Percentiles rank a stretch among this genome's conserved stretches.
These are phyloP conservation scores for Fregata magnificens DNA, from an alignment of 2,113 vertebrate genomes.

Conservation along the genomic window DNA sequence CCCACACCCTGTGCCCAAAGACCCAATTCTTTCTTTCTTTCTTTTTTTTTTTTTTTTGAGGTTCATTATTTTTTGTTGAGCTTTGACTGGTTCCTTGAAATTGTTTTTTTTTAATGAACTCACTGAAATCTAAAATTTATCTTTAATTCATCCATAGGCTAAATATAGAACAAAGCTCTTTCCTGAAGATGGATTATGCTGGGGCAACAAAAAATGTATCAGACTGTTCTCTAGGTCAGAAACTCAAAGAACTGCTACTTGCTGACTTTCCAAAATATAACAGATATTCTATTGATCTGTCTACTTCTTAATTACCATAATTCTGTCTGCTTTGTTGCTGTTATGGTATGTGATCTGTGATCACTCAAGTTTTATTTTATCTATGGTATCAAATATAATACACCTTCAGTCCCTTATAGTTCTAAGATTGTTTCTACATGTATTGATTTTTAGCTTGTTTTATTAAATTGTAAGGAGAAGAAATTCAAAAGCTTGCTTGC, in stretches of 20 bases:
- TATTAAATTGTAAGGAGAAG: constrained; percentile 31
- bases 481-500: constrained; percentile 27
- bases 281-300: constrained; percentile 63
- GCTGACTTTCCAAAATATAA: constrained; percentile 54
- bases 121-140: neutral
- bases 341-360: constrained; percentile 45
- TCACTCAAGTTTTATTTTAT: constrained; percentile 29
- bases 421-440: constrained; percentile 27
- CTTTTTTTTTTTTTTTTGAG: neutral
- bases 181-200: neutral
- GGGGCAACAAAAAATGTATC: neutral
- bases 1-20: neutral
- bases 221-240: neutral
- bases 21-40: neutral
- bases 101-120: neutral
- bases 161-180: neutral
- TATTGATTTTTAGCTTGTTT: constrained; percentile 51
- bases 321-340: constrained; percentile 15
- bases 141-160: neutral
- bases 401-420: neutral
- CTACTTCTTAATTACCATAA: constrained; percentile 61
- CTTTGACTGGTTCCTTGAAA: neutral
- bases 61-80: neutral
- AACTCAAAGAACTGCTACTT: neutral
- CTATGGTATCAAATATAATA: neutral